Percentiles rank a stretch among this genome's conserved stretches.
Conservation (phyloP, 2,888 invertebrate genomes). For the Epinotia nisella region DNA sequence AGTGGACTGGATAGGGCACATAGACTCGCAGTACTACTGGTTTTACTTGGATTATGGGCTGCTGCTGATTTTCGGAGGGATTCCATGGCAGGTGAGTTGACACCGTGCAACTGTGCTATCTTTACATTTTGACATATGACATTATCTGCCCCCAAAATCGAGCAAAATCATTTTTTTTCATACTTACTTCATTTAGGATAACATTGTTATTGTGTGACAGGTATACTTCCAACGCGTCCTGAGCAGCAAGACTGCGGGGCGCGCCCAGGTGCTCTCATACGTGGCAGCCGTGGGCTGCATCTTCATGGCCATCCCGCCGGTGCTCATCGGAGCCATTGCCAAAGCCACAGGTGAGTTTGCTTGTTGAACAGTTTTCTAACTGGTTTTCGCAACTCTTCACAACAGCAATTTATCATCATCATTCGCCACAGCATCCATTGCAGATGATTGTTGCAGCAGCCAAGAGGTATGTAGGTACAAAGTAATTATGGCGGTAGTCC, state of each 20-base stretch:
- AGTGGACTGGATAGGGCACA: conserved; percentile 94
- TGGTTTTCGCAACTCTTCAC: no score
- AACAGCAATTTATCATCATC: no score
- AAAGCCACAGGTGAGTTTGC: conserved; percentile 92
- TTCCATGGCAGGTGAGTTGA: conserved; percentile 94
- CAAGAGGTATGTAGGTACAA: no score
- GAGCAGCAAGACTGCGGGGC: conserved; percentile 96
- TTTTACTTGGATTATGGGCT: conserved; percentile 95
- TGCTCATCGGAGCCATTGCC: conserved; percentile 98
- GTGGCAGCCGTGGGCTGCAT: conserved; percentile 98
- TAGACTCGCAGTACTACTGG: conserved; percentile 90
- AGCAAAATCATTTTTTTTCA: no score
- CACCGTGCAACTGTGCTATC: no score
- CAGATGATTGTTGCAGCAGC: no score
- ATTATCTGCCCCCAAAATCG: no score
- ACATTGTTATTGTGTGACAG: conserved; percentile 64
- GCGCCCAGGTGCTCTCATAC: conserved; percentile 97
- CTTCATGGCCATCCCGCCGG: conserved; percentile 98
- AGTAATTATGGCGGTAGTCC: no score
- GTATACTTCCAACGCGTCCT: conserved; percentile 99
- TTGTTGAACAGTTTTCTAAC: not conserved
- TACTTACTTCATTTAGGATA: no score
- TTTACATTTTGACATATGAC: no score
- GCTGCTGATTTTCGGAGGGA: conserved; percentile 96
- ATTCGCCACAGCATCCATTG: no score